phyloP scores from a whole-genome alignment of 2,113 vertebrate species.

The Phyllostomus discolor region DNA sequence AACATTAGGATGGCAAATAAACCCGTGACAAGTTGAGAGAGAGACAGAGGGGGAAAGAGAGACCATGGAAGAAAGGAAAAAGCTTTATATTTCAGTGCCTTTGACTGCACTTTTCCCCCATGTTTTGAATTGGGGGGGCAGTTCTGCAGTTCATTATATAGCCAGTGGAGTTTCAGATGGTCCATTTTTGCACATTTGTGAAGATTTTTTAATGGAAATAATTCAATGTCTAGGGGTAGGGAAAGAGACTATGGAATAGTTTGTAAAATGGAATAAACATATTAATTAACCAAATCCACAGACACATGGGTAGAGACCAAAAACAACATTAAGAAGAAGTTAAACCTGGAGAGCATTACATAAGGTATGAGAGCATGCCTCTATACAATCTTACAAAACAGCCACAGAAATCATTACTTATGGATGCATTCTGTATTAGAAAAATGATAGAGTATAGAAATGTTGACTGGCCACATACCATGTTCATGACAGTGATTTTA shows the following conservation, averaged over 20 bases:
- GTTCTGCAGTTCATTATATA: background rate
- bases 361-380: background rate
- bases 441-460: background rate
- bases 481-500: background rate
- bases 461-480: background rate
- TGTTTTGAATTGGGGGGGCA: background rate
- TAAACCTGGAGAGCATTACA: background rate
- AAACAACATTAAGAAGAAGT: background rate
- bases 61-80: background rate
- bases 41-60: background rate
- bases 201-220: background rate
- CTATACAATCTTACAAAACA: background rate
- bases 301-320: background rate
- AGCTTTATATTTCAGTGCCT: background rate
- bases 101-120: background rate
- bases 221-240: background rate
- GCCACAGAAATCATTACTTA: background rate
- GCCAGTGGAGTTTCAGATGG: background rate
- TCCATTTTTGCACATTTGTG: background rate
- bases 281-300: background rate
- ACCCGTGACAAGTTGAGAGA: background rate
- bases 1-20: background rate
- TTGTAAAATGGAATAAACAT: background rate
- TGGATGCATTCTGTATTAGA: background rate
- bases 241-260: background rate